These are phyloP conservation scores for Leptura quadrifasciata DNA, from an alignment of 2,888 invertebrate species.

Conservation along the genomic window DNA sequence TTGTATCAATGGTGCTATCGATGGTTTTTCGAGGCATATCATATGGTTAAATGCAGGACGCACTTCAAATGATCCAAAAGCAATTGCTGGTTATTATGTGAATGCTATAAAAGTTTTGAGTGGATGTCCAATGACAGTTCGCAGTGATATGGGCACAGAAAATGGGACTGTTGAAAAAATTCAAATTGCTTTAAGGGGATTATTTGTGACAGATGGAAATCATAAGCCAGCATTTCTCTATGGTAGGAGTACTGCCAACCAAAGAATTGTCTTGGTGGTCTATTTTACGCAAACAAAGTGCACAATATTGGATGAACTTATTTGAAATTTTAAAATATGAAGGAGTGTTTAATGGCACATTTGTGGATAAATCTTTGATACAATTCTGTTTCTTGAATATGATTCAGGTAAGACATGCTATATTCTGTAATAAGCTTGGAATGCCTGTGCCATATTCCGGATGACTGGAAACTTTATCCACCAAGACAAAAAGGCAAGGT, in stretches of 20 bases:
- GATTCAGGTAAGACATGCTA: slow-evolving; percentile 12
- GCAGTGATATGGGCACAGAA: slow-evolving; percentile 54
- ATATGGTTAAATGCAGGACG: slow-evolving; percentile 47
- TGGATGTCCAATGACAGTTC: slow-evolving; percentile 45
- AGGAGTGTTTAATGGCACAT: slow-evolving; percentile 40
- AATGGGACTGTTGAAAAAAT: slow-evolving; percentile 46
- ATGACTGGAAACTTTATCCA: background rate
- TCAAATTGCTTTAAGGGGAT: slow-evolving; percentile 40
- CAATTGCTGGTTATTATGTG: slow-evolving; percentile 48
- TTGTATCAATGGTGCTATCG: slow-evolving; percentile 44
- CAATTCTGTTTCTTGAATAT: slow-evolving; percentile 44
- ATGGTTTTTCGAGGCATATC: slow-evolving; percentile 48
- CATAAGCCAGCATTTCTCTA: slow-evolving; percentile 39
- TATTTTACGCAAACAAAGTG: slow-evolving; percentile 35
- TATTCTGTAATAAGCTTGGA: background rate
- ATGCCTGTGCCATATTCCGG: background rate
- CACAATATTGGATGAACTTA: slow-evolving; percentile 44
- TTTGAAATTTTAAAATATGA: slow-evolving; percentile 41
- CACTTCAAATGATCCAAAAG: slow-evolving; percentile 47
- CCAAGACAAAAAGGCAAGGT: background rate
- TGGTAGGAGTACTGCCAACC: slow-evolving; percentile 39
- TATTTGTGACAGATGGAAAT: slow-evolving; percentile 14
- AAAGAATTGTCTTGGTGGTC: slow-evolving; percentile 43
- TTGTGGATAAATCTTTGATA: slow-evolving; percentile 42
- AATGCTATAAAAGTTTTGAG: slow-evolving; percentile 32